These are phyloP conservation scores for Mythimna albipuncta DNA, from an alignment of 2,888 invertebrate genomes.

Conservation along the genomic window DNA sequence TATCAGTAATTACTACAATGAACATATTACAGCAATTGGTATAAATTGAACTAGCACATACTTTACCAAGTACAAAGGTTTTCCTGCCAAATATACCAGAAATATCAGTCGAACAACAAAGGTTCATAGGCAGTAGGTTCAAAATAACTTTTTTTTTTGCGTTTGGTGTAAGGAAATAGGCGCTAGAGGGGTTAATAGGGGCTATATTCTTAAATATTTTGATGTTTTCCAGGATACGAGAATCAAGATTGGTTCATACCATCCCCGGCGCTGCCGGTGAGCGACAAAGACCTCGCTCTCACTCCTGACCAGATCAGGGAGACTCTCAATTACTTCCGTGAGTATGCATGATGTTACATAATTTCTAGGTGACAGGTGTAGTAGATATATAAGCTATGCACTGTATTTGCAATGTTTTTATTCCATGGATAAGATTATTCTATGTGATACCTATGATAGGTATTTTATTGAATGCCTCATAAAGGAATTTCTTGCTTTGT, in stretches of 20 bases:
- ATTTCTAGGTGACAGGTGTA: not conserved
- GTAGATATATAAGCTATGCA: constrained; percentile 8
- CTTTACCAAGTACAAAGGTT: constrained; percentile 9
- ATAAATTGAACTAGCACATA: constrained; percentile 24
- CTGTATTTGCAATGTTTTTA: constrained; percentile 26
- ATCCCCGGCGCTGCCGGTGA: constrained; percentile 95
- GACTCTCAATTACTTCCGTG: constrained; percentile 99
- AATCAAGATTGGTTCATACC: constrained; percentile 98
- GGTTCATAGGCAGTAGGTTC: not conserved
- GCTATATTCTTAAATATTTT: constrained; percentile 30
- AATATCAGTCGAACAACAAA: no score
- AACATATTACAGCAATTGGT: constrained; percentile 45
- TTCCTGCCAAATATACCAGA: not conserved
- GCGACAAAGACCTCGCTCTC: constrained; percentile 94
- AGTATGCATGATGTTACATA: constrained; percentile 88
- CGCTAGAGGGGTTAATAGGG: not conserved
- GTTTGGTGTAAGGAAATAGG: not conserved
- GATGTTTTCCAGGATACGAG: constrained; percentile 93
- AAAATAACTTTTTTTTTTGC: no score
- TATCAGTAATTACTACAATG: constrained; percentile 62
- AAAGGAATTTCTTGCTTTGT: not conserved
- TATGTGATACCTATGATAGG: not conserved
- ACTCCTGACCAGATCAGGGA: constrained; percentile 98
- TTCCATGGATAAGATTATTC: not conserved
- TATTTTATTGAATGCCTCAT: constrained; percentile 3